phyloP scores from a whole-genome alignment of 2,888 invertebrate genomes.

The Drosophila greeni region DNA sequence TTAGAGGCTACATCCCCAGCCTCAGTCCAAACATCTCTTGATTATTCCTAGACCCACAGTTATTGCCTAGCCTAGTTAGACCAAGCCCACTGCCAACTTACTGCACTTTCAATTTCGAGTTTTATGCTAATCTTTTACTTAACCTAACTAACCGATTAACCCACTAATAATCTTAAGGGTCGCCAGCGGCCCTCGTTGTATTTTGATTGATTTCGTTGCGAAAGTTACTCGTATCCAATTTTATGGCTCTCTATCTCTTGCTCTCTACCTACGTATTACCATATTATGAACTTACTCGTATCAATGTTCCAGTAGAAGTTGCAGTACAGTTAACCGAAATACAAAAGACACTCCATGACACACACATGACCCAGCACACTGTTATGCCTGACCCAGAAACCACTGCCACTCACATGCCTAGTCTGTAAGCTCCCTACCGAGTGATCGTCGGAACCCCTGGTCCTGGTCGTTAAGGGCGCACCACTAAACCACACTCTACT shows the following conservation, averaged over 20 bases:
- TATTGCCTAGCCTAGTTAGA: conserved; percentile 23
- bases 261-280: conserved; percentile 36
- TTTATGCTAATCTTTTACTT: conserved; percentile 40
- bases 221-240: conserved; percentile 43
- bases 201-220: conserved; percentile 55
- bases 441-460: conserved; percentile 25
- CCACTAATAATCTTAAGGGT: conserved; percentile 19
- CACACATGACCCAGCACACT: conserved; percentile 16
- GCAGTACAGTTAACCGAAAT: conserved; percentile 55
- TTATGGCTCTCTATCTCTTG: conserved; percentile 54
- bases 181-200: conserved; percentile 22
- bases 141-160: conserved; percentile 42
- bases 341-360: conserved; percentile 31
- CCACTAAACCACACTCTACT: conserved; percentile 36
- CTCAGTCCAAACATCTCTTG: conserved; percentile 12
- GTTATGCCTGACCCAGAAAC: conserved; percentile 28
- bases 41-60: conserved; percentile 15
- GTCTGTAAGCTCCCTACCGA: conserved; percentile 26
- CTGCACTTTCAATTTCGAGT: conserved; percentile 52
- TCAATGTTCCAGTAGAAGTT: conserved; percentile 67
- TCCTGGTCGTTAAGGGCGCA: conserved; percentile 15
- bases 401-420: conserved; percentile 32
- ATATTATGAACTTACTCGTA: conserved; percentile 37
- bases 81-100: conserved; percentile 27
- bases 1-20: background rate